Evolutionary conservation across 1,140 invertebrate species (phyloP).

Genomic region (Drosophila gunungcola): DNA sequence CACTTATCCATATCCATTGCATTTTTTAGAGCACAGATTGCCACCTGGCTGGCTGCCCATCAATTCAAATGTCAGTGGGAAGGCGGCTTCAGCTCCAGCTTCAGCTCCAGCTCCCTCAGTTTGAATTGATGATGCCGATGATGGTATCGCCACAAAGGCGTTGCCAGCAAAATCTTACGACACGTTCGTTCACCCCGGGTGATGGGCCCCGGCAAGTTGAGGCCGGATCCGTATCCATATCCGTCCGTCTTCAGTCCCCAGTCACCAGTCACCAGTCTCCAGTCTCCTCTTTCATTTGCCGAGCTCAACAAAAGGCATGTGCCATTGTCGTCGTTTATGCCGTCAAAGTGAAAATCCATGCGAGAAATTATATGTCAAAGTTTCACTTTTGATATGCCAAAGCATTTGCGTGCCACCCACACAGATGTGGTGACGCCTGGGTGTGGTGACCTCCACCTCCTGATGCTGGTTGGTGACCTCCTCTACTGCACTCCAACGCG

Average conservation of each 20-base stretch:
- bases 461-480: slow-evolving; percentile 25
- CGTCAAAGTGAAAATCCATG: slow-evolving; percentile 81
- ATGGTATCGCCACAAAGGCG: slow-evolving; percentile 22
- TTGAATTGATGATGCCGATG: slow-evolving; percentile 51
- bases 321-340: slow-evolving; percentile 75
- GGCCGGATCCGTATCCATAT: slow-evolving; percentile 1
- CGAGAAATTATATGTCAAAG: slow-evolving; percentile 82
- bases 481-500: slow-evolving; percentile 28
- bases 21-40: not conserved
- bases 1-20: not conserved
- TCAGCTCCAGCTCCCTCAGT: slow-evolving; percentile 1
- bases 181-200: slow-evolving; percentile 20
- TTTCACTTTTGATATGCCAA: slow-evolving; percentile 81
- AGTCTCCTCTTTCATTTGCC: slow-evolving; percentile 13
- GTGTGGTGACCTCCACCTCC: slow-evolving; percentile 5
- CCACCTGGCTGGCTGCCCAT: slow-evolving; percentile 29
- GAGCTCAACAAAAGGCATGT: slow-evolving; percentile 42
- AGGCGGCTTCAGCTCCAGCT: slow-evolving; percentile 10
- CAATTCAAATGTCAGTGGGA: slow-evolving; percentile 19
- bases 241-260: too few species aligned
- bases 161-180: slow-evolving; percentile 22
- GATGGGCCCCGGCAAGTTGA: too few species aligned
- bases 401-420: slow-evolving; percentile 50
- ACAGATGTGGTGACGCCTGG: not conserved
- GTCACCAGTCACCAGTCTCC: not conserved